Evolutionary conservation across 2,888 invertebrate genomes (phyloP), one percentile per base, ranked within the genome.

Genomic region (Leptopilina myrica): DNA sequence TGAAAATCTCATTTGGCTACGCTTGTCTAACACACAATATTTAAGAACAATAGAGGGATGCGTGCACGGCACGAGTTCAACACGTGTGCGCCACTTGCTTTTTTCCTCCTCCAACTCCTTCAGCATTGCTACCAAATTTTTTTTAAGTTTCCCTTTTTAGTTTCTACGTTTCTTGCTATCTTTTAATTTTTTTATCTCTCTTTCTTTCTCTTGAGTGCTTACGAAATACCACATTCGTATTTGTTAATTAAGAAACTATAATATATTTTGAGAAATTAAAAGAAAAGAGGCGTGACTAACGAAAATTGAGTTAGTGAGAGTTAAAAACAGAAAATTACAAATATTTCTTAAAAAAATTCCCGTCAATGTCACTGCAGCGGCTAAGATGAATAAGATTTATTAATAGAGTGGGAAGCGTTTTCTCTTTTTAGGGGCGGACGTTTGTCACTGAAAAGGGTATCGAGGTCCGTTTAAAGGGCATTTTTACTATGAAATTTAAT

Each of bases 251-350:
- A 53, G 26, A 53, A 73, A 73, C 69, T 53, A 73, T 73, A 56
- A 73, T n/a, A 26, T 78, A 33, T 33, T 78, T 79, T 84, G 86
- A 89, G 87, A 87, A 89, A 89, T 86, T 86, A 82, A 83, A 86
- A 85, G 86, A 88, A 89, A 89, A 87, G 87, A 88, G 81, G 87
- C 87, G 86, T 89, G 87, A 86, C 88, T 82, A 83, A 83, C 84
- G 88, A 87, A 89, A 89, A 89, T 89, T 88, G 87, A 83, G 86
- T 89, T 86, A 84, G 85, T 83, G 84, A 84, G 83, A 33, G 26
- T 20, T 53, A 73, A 73, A 14, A 53, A 33, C 14, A n/a, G 69
- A 73, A 8, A 56, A 53, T 53, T 73, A 33, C 69, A 53, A 53
- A 5, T 26, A 33, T 73, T 73, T 56, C 69, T 73, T n/a, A 56